Evolutionary conservation across 2,888 invertebrate species (phyloP), one percentile per base, ranked within the genome.

Genomic region (Parelbella ahira): DNA sequence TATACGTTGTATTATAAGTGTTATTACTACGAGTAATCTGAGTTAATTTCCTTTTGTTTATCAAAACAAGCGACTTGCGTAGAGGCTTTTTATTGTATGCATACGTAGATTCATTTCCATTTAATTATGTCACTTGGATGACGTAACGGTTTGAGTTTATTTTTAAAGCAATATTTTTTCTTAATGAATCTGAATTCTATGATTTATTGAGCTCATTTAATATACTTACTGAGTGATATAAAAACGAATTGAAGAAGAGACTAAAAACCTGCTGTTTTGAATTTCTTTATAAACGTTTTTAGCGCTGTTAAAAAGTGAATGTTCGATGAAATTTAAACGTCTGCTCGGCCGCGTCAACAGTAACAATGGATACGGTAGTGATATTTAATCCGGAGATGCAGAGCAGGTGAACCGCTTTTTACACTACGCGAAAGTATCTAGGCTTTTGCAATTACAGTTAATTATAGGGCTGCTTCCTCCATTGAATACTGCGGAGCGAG

Each of bases 371-470:
- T 50, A 65, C 56, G 5, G 39, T 18, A 23, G 15, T 44, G 44
- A 38, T 48, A 47, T 48, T 48, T 53, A 67, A 71, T 73, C 73
- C 74, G 67, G 52, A 58, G 63, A 67, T 63, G 62, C 61, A 60
- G 70, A 73, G 56, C 74, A 69, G 79, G 79, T 78, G 76, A 80
- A 53, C 79, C 47, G 67, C 72, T 80, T 80, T 74, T 78, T 82
- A 62, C 54, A 67, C 77, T 81, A 60, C 54, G 68, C 57, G 67
- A 66, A 74, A 72, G 73, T 70, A 80, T 79, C 76, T 72, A 60
- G 74, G 72, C 56, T 60, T 67, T 41, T 48, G 55, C 63, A 58
- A 54, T 67, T 61, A 56, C 54, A 45, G 61, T 58, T 79, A 81
- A 81, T 82, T 79, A 75, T 63, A 77, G 72, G 74, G 70, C 70